Evolutionary conservation across 2,113 vertebrate genomes (phyloP), one percentile per base, ranked within the genome.

Genomic region (Cyphomyrus discorhynchus): DNA sequence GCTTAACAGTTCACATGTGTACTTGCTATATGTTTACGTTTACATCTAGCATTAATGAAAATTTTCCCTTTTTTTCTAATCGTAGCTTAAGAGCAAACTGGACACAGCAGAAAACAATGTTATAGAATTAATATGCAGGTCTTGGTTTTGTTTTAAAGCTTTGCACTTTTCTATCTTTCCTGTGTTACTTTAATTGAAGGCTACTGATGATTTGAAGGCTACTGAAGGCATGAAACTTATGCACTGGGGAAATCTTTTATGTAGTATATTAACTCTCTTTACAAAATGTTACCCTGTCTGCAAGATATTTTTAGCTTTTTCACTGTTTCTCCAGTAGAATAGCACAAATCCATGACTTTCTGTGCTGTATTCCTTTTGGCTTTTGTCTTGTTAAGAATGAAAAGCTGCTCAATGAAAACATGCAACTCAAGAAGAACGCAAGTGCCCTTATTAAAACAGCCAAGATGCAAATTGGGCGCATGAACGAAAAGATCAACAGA

Each of bases 391-490:
- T 17, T 91, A 86, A 99, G 98, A 99, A 98, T 92, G 93, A 95
- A 21, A 93, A 94, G 84, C 94, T 99, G 90, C 97, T 95, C 93
- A 97, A 92, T 58, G 98, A 99, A 95, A 99, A 99, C 92, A 94
- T 89, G 27, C 94, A 94, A 83, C 96, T 99, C 58, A 99, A 98
- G 94, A 99, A 97, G 95, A 99, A 99, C 94, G 98, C 99, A 94
- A 99, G 96, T 92, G 96, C 97, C 58, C 97, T 99, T 91, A 95
- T 99, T 90, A 98, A 96, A 95, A 99, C 98, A 3, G 98, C 98
- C 24, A 95, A 96, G 93, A 97, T 97, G 92, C 98, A 99, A 94
- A 97, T 99, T 92, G 95, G 95, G 82, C 96, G 98, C 46, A 99
- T 99, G 92, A 97, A 99, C 93, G 97, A 97, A 87, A 98, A 98